Evolutionary conservation across 2,797 vertebrate species (phyloP).

Genomic region (Enteromius radiatus): DNA sequence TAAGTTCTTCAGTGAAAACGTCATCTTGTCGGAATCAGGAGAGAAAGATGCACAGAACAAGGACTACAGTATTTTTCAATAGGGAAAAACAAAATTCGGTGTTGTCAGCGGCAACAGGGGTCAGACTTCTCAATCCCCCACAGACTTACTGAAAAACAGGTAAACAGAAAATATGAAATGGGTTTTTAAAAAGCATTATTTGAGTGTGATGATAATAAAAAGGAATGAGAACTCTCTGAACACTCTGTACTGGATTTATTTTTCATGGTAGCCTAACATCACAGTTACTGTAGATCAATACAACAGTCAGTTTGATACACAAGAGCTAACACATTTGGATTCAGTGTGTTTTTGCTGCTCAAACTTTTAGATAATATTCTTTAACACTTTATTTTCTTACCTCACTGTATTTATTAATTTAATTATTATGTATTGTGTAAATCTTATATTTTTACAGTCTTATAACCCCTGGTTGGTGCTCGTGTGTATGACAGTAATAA

Average conservation of each 20-base stretch:
- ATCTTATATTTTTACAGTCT: background rate
- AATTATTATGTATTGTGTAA: background rate
- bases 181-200: background rate
- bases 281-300: background rate
- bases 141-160: background rate
- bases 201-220: background rate
- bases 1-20: background rate
- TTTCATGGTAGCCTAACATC: background rate
- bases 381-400: background rate
- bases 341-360: background rate
- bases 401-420: background rate
- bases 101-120: background rate
- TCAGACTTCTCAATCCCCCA: background rate
- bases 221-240: background rate
- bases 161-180: background rate
- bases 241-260: slow-evolving; percentile 1
- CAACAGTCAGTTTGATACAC: background rate
- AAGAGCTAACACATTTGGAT: slow-evolving; percentile 7
- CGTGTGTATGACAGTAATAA: background rate
- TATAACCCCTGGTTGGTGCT: background rate
- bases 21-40: background rate
- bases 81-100: background rate
- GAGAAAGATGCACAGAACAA: background rate
- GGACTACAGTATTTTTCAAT: background rate
- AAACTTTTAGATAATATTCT: background rate